phyloP scores from a whole-genome alignment of 2,113 vertebrate species.

The Chloebia gouldiae region DNA sequence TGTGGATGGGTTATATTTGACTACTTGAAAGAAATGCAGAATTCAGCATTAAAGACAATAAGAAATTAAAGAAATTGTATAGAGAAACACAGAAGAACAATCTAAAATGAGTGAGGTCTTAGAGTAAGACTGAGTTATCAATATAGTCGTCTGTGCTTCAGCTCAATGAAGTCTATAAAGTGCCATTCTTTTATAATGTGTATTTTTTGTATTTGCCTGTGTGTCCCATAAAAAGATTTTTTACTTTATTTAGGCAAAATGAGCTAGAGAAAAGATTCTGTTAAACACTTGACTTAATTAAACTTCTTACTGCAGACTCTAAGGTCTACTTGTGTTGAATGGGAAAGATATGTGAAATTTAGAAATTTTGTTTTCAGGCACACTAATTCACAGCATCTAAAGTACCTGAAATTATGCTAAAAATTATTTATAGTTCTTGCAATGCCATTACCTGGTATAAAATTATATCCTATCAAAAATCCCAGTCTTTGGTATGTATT shows the following conservation, averaged over 20 bases:
- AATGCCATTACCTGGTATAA: neutral
- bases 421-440: neutral
- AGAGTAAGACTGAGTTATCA: neutral
- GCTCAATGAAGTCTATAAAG: neutral
- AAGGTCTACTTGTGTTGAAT: neutral
- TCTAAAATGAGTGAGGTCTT: neutral
- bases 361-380: neutral
- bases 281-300: neutral
- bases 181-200: neutral
- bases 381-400: neutral
- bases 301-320: neutral
- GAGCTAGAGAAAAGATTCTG: neutral
- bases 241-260: neutral
- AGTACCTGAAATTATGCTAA: neutral
- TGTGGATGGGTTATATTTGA: neutral
- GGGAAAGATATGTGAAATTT: neutral
- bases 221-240: neutral
- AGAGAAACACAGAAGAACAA: neutral
- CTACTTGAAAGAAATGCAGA: conserved; percentile 30
- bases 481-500: neutral
- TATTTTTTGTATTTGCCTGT: neutral
- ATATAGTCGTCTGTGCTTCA: neutral
- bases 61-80: conserved; percentile 30
- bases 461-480: neutral
- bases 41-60: conserved; percentile 39